Percentiles rank a stretch among this genome's conserved stretches.
phyloP scores from a whole-genome alignment of 1,140 invertebrate species.

The Coelopa frigida region DNA sequence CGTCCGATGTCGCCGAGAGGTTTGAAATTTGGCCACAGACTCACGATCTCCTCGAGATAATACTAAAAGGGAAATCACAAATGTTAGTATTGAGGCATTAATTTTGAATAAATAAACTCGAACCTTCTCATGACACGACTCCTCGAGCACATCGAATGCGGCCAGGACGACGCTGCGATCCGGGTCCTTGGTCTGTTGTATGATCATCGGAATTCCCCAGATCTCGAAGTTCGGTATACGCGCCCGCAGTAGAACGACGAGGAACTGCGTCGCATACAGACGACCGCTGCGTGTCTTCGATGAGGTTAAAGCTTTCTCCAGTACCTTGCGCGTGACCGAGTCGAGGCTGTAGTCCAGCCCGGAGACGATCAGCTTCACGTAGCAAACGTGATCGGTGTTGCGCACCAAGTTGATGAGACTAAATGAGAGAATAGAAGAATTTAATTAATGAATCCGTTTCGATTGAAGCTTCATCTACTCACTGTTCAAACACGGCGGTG shows the following conservation, averaged over 20 bases:
- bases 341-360: conserved; percentile 77
- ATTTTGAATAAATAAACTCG: background rate
- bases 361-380: conserved; percentile 86
- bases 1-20: conserved; percentile 78
- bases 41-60: conserved; percentile 72
- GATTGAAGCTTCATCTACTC: conserved; percentile 33
- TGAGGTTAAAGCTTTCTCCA: conserved; percentile 58
- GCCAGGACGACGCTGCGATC: conserved; percentile 66
- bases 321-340: conserved; percentile 63
- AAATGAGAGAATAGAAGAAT: conserved; percentile 22
- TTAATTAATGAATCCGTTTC: conserved; percentile 1
- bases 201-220: conserved; percentile 79
- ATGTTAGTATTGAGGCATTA: background rate
- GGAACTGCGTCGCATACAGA: conserved; percentile 83
- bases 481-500: conserved; percentile 69
- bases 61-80: conserved; percentile 16
- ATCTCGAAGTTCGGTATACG: conserved; percentile 58
- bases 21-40: conserved; percentile 63
- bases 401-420: conserved; percentile 73
- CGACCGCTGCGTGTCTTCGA: conserved; percentile 60
- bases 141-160: conserved; percentile 79
- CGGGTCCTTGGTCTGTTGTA: conserved; percentile 73
- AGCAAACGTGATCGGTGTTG: conserved; percentile 81
- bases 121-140: conserved; percentile 81
- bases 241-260: conserved; percentile 75